A percentile compares a stretch with the other conserved stretches of the same genome.
These are phyloP conservation scores for Ramphastos sulfuratus DNA, from an alignment of 2,113 vertebrate genomes.

Conservation along the genomic window DNA sequence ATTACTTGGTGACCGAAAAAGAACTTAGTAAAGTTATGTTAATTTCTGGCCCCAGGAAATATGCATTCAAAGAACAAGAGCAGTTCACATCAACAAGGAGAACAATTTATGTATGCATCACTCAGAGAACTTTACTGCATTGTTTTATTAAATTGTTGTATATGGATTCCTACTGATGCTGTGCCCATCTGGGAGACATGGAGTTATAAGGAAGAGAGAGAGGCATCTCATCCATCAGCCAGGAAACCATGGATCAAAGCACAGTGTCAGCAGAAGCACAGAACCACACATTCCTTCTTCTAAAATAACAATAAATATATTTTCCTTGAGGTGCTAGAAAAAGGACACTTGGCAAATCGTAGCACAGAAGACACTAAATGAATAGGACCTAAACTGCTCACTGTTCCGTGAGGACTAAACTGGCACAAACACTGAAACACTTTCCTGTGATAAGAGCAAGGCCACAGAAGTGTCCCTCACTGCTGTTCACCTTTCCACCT, in stretches of 20 bases:
- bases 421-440: background rate
- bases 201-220: background rate
- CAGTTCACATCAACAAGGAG: background rate
- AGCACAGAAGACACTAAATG: background rate
- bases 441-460: conserved; percentile 5
- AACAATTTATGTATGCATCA: background rate
- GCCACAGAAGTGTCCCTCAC: background rate
- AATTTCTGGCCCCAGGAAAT: background rate
- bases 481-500: background rate
- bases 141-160: background rate
- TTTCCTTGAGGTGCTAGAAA: conserved; percentile 32
- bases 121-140: background rate
- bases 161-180: background rate
- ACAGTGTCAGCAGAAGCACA: background rate
- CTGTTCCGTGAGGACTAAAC: conserved; percentile 24
- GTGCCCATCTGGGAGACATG: background rate
- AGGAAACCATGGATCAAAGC: conserved; percentile 15
- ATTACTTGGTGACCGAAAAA: background rate
- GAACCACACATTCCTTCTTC: background rate
- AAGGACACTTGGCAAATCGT: conserved; percentile 14
- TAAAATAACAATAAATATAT: background rate
- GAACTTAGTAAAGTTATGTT: background rate
- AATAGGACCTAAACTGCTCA: background rate
- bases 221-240: background rate
- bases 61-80: background rate